These are phyloP conservation scores for Synodontis membranacea DNA, from an alignment of 2,113 vertebrate species.

Conservation along the genomic window DNA sequence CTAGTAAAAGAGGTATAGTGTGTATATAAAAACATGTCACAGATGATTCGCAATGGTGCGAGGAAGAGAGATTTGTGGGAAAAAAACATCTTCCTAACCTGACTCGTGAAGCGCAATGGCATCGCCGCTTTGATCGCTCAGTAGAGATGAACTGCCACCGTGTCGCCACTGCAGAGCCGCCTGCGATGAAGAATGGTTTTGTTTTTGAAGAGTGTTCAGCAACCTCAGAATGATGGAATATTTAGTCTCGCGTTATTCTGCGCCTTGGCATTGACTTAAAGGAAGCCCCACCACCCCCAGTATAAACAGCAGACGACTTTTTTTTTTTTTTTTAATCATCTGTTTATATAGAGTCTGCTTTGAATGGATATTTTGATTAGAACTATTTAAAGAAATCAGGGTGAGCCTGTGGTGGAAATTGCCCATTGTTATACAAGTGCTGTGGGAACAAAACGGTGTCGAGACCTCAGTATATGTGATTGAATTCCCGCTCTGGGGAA, in stretches of 20 bases:
- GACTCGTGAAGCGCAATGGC: background rate
- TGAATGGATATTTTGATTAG: conserved; percentile 22
- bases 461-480: background rate
- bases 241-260: conserved; percentile 11
- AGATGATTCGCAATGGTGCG: background rate
- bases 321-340: conserved; percentile 15
- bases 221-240: background rate
- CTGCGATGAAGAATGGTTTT: background rate
- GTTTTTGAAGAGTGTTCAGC: background rate
- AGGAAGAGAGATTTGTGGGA: background rate
- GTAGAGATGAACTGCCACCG: background rate
- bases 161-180: background rate
- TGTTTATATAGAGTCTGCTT: conserved; percentile 45
- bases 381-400: conserved; percentile 33
- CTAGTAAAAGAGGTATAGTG: background rate
- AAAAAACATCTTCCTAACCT: background rate
- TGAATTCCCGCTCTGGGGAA: background rate
- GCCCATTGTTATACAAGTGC: background rate
- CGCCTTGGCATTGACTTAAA: background rate
- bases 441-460: conserved; percentile 12
- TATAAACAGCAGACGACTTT: conserved; percentile 18
- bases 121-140: background rate
- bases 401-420: background rate
- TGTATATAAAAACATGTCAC: background rate
- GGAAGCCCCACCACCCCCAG: conserved; percentile 16